Evolutionary conservation across 2,113 vertebrate genomes (phyloP).

Genomic region (Saiga tatarica): DNA sequence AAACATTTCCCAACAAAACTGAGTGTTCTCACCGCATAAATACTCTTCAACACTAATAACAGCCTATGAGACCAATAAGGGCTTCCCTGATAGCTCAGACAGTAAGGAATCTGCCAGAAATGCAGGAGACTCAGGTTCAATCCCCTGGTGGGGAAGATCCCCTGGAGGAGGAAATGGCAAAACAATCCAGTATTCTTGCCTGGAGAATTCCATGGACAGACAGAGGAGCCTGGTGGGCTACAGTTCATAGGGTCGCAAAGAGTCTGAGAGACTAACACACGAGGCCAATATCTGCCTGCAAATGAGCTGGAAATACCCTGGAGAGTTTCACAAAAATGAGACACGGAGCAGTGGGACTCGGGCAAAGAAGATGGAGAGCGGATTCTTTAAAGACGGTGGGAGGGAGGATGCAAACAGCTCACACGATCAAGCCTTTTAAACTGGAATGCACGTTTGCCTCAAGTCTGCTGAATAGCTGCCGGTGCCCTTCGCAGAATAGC

Average conservation of each 20-base stretch:
- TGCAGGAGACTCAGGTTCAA: not conserved
- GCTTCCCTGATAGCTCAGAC: not conserved
- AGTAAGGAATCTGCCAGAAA: not conserved
- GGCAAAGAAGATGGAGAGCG: not conserved
- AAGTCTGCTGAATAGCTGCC: too few species aligned
- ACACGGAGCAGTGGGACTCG: not conserved
- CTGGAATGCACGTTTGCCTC: not conserved
- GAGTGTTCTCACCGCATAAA: constrained; percentile 10
- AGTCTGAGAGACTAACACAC: not conserved
- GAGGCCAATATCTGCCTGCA: not conserved
- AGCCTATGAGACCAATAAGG: not conserved
- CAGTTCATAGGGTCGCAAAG: not conserved
- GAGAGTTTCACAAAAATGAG: not conserved
- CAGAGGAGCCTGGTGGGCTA: not conserved
- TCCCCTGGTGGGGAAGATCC: not conserved
- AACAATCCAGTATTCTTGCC: not conserved
- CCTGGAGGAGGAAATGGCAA: not conserved
- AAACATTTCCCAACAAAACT: not conserved
- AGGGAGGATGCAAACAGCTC: not conserved
- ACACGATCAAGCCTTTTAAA: not conserved
- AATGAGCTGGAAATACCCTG: not conserved
- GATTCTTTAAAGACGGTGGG: not conserved
- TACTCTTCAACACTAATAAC: not conserved
- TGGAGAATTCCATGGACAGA: not conserved
- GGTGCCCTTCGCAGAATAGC: fast-evolving